Evolutionary conservation across 2,888 invertebrate genomes (phyloP).

Genomic region (Merodon equestris): DNA sequence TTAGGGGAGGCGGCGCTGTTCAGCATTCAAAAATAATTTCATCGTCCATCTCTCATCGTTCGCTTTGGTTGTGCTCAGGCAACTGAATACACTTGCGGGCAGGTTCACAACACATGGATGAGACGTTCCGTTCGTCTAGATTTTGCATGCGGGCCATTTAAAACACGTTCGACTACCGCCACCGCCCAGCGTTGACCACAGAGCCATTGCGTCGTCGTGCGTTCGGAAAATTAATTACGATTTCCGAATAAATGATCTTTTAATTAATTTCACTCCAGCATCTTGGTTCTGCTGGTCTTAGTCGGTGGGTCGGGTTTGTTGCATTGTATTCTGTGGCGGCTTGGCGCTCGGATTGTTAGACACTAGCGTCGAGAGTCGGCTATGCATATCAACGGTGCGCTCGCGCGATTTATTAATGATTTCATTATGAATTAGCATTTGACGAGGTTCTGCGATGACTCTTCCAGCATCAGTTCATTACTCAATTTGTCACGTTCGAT

Average conservation of each 20-base stretch:
- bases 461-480: slow-evolving; percentile 54
- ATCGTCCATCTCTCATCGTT: slow-evolving; percentile 65
- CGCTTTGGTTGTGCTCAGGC: slow-evolving; percentile 32
- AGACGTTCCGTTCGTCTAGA: no score
- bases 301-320: slow-evolving; percentile 24
- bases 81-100: slow-evolving; percentile 63
- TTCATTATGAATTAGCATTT: slow-evolving; percentile 67
- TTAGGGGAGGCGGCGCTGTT: slow-evolving; percentile 59
- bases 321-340: background rate
- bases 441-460: slow-evolving; percentile 51
- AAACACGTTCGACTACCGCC: slow-evolving; percentile 51
- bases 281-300: slow-evolving; percentile 31
- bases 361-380: no score
- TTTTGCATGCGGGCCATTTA: slow-evolving; percentile 63
- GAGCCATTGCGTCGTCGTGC: slow-evolving; percentile 64
- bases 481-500: slow-evolving; percentile 69
- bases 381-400: slow-evolving; percentile 41
- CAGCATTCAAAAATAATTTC: slow-evolving; percentile 66
- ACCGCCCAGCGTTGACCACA: slow-evolving; percentile 44
- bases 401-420: slow-evolving; percentile 65
- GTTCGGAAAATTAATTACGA: slow-evolving; percentile 64
- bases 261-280: slow-evolving; percentile 59
- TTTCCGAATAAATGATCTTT: slow-evolving; percentile 69
- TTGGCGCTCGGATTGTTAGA: slow-evolving; percentile 22
- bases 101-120: slow-evolving; percentile 43